Conservation (phyloP, 2,113 vertebrate genomes). For the Propithecus coquereli region DNA sequence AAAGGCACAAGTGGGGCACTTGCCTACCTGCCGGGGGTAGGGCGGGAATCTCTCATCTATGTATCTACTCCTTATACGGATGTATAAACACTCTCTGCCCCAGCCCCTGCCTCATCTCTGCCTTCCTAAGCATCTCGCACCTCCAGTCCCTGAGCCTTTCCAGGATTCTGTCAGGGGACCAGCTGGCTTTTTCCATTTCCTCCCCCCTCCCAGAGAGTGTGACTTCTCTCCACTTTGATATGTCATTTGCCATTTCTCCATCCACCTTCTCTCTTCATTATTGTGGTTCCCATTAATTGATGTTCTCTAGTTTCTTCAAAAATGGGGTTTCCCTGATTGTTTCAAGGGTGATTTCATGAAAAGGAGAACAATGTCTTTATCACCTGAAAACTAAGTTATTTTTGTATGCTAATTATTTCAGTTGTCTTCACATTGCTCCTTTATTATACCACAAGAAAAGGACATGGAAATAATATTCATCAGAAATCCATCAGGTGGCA, state of each 20-base stretch:
- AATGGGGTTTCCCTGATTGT: neutral
- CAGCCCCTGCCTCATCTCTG: neutral
- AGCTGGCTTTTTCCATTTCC: neutral
- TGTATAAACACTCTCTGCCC: neutral
- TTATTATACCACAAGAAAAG: neutral
- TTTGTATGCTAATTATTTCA: neutral
- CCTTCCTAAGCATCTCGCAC: neutral
- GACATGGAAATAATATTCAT: neutral
- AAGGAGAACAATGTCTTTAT: neutral
- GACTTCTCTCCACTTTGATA: neutral
- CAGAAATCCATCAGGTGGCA: too few species aligned
- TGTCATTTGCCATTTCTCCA: neutral
- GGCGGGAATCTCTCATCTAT: neutral
- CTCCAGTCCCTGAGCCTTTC: neutral
- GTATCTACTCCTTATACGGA: neutral
- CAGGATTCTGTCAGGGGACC: neutral
- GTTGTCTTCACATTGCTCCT: neutral
- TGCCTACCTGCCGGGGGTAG: neutral
- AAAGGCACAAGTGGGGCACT: neutral
- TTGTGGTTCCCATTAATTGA: neutral
- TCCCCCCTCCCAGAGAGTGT: neutral
- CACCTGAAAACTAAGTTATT: neutral
- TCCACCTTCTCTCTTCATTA: neutral
- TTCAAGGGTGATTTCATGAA: neutral
- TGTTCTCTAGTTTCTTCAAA: neutral